Conservation (phyloP, 2,113 vertebrate genomes). For the Eublepharis macularius region DNA sequence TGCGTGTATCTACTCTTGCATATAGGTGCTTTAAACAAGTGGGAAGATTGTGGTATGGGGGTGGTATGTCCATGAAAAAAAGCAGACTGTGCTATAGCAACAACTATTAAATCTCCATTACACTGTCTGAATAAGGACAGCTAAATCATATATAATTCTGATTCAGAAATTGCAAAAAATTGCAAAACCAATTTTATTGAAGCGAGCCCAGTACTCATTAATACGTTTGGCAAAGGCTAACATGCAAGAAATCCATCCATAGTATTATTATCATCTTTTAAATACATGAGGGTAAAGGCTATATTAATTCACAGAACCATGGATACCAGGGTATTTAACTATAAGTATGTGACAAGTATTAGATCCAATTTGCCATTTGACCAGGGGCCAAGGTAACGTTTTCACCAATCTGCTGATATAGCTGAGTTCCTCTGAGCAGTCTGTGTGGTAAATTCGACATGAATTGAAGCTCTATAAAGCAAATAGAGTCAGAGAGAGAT, state of each 20-base stretch:
- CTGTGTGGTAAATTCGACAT: background rate
- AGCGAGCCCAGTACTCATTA: background rate
- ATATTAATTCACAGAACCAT: background rate
- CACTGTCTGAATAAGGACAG: background rate
- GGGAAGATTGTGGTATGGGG: background rate
- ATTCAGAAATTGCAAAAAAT: background rate
- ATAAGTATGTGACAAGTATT: background rate
- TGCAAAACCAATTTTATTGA: background rate
- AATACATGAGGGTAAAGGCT: background rate
- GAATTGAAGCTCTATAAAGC: constrained; percentile 11
- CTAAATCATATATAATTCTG: background rate
- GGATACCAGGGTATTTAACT: background rate
- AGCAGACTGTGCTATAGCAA: too few species aligned
- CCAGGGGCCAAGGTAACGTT: background rate
- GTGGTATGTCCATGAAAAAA: too few species aligned
- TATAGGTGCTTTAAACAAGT: background rate
- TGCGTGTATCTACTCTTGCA: background rate
- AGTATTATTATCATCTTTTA: constrained; percentile 1
- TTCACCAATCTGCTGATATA: background rate
- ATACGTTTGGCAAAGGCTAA: background rate
- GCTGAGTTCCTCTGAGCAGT: constrained; percentile 11
- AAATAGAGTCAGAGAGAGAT: constrained; percentile 30
- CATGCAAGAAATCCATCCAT: background rate
- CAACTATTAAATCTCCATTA: background rate
- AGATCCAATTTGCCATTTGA: constrained; percentile 20